Evolutionary conservation across 2,888 invertebrate genomes (phyloP).

Genomic region (Cataglyphis albicans): DNA sequence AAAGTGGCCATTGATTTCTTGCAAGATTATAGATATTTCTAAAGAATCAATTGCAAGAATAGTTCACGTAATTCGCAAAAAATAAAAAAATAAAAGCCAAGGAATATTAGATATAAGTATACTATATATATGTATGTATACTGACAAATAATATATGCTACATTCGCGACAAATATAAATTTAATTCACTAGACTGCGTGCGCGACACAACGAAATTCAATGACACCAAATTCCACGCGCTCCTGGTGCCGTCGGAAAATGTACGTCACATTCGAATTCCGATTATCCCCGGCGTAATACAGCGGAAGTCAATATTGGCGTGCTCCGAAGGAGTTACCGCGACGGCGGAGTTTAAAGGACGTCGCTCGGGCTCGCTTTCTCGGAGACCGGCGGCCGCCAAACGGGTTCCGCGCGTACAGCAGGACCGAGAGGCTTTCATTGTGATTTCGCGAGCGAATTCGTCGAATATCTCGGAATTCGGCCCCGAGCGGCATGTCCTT

Average conservation of each 20-base stretch:
- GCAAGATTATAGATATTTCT: neutral
- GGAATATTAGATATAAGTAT: neutral
- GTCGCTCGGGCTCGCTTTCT: slow-evolving; percentile 34
- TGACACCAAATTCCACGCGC: slow-evolving; percentile 38
- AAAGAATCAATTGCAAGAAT: neutral
- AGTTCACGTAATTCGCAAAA: neutral
- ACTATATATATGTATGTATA: no score
- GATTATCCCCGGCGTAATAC: slow-evolving; percentile 51
- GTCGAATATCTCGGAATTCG: slow-evolving; percentile 62
- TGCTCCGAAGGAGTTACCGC: slow-evolving; percentile 51
- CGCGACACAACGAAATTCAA: slow-evolving; percentile 22
- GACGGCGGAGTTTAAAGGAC: slow-evolving; percentile 45
- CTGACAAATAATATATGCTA: slow-evolving; percentile 15
- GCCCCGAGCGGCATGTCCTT: slow-evolving; percentile 54
- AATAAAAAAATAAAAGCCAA: neutral
- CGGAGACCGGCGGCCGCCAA: neutral
- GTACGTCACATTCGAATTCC: slow-evolving; percentile 50
- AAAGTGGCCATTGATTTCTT: neutral
- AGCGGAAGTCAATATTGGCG: slow-evolving; percentile 57
- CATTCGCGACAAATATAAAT: slow-evolving; percentile 32
- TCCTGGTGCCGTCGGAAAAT: slow-evolving; percentile 39
- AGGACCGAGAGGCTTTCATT: slow-evolving; percentile 51
- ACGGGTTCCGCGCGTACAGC: slow-evolving; percentile 31
- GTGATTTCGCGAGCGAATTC: slow-evolving; percentile 61
- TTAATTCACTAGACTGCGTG: slow-evolving; percentile 5